Conservation (phyloP, 2,797 vertebrate species). For the Nyctibius grandis region DNA sequence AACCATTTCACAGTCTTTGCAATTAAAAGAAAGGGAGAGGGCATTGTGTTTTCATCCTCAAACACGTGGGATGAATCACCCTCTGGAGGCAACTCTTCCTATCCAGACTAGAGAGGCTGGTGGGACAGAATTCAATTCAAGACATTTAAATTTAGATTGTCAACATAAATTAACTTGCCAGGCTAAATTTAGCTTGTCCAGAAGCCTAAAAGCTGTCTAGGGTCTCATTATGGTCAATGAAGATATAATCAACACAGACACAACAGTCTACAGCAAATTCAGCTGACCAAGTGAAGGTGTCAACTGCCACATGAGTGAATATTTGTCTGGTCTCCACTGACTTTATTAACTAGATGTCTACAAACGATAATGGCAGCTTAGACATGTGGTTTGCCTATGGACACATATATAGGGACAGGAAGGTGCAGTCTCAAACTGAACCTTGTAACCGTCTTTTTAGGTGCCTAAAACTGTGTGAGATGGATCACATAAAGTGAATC, state of each 20-base stretch:
- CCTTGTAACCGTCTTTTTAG: background rate
- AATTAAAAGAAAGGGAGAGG: background rate
- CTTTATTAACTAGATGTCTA: background rate
- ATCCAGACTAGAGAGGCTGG: background rate
- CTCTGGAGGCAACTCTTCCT: background rate
- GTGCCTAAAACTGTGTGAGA: background rate
- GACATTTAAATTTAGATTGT: background rate
- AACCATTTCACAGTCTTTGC: background rate
- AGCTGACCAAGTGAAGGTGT: background rate
- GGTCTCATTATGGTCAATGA: background rate
- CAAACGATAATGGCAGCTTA: background rate
- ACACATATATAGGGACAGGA: background rate
- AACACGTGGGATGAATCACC: background rate
- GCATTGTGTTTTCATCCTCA: background rate
- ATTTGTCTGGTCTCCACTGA: background rate
- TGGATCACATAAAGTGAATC: background rate
- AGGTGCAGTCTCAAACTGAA: background rate
- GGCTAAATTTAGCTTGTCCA: background rate
- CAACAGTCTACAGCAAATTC: background rate
- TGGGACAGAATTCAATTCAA: background rate
- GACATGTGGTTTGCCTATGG: background rate
- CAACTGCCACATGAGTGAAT: accelerated
- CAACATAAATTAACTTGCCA: background rate
- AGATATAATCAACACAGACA: background rate
- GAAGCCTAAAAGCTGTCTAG: background rate